Evolutionary conservation across 2,888 invertebrate species (phyloP).

Genomic region (Xylophagus ater): DNA sequence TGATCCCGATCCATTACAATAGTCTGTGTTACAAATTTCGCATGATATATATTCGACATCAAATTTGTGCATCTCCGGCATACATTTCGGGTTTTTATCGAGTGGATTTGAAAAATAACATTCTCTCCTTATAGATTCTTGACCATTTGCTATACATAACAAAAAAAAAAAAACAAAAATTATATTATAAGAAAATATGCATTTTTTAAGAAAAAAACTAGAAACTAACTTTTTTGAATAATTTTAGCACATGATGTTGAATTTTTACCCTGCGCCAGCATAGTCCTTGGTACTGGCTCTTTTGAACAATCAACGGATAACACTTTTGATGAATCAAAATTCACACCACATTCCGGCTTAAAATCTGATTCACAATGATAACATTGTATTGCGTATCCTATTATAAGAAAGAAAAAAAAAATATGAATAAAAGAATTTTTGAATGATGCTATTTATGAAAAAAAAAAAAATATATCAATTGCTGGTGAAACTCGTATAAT

Average conservation of each 20-base stretch:
- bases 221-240: too few relatives aligned
- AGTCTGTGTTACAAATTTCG: conserved; percentile 36
- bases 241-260: too few relatives aligned
- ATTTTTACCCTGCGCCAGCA: too few relatives aligned
- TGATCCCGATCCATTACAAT: conserved; percentile 33
- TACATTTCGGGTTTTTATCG: conserved; percentile 34
- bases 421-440: too few relatives aligned
- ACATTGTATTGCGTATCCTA: conserved; percentile 34
- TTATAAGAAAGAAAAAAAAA: too few relatives aligned
- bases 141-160: conserved; percentile 34
- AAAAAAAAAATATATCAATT: background rate
- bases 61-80: conserved; percentile 35
- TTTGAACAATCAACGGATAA: too few relatives aligned
- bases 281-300: too few relatives aligned
- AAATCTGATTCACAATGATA: conserved; percentile 32
- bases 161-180: conserved; percentile 11
- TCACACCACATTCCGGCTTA: conserved; percentile 30
- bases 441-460: background rate
- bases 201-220: too few relatives aligned
- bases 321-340: too few relatives aligned
- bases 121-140: conserved; percentile 35
- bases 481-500: too few relatives aligned
- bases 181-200: too few relatives aligned
- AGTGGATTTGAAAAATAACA: conserved; percentile 37
- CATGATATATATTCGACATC: conserved; percentile 36